phyloP scores from a whole-genome alignment of 1,140 invertebrate genomes.

The Sarcophaga bullata region DNA sequence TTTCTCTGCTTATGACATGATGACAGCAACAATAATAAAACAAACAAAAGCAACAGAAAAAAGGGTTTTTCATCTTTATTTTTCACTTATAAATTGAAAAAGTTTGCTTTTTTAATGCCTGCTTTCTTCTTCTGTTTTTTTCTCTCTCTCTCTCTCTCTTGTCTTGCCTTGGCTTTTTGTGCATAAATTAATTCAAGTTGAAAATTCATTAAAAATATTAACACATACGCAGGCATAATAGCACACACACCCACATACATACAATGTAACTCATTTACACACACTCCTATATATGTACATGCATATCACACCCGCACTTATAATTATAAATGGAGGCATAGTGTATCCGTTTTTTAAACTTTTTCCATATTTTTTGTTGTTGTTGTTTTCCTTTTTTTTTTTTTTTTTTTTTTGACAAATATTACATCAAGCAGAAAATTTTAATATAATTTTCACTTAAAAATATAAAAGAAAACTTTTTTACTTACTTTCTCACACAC shows the following conservation, averaged over 20 bases:
- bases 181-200: slow-evolving; percentile 56
- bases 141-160: no score
- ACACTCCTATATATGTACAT: background rate
- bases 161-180: slow-evolving; percentile 16
- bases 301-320: slow-evolving; percentile 31
- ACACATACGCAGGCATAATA: slow-evolving; percentile 45
- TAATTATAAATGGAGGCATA: no score
- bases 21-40: background rate
- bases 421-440: slow-evolving; percentile 66
- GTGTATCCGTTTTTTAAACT: no score
- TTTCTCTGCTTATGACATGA: slow-evolving; percentile 5
- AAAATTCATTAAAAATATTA: slow-evolving; percentile 65
- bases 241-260: slow-evolving; percentile 31
- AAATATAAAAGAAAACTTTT: slow-evolving; percentile 59
- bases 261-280: background rate
- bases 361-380: no score
- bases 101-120: slow-evolving; percentile 48
- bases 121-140: slow-evolving; percentile 48
- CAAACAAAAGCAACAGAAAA: slow-evolving; percentile 5
- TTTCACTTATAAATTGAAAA: slow-evolving; percentile 35
- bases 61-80: slow-evolving; percentile 60
- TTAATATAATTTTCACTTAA: slow-evolving; percentile 66
- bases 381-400: no score
- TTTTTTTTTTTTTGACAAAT: slow-evolving; percentile 59
- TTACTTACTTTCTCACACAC: slow-evolving; percentile 41